A percentile compares a stretch with the other conserved stretches of the same genome.
Evolutionary conservation across 2,797 vertebrate species (phyloP).

Genomic region (Syndactyla subalaris): DNA sequence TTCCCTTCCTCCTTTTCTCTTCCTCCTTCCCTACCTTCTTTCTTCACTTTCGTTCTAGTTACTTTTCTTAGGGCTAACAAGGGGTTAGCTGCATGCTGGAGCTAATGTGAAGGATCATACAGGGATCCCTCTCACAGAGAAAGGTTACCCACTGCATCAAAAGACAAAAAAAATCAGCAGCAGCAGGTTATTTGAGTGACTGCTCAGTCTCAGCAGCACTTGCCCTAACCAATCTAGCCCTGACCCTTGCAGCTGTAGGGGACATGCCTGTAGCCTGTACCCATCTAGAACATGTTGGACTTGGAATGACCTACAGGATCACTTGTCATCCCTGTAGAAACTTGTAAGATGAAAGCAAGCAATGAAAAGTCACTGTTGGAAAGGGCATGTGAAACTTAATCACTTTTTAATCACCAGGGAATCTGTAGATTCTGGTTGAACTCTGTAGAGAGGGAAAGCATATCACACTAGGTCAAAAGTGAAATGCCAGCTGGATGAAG

Average conservation of each 20-base stretch:
- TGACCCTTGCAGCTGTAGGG: background rate
- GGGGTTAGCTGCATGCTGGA: background rate
- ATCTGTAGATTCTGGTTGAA: background rate
- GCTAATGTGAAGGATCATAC: background rate
- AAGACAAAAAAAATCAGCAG: background rate
- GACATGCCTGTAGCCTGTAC: rapidly evolving
- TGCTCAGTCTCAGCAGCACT: background rate
- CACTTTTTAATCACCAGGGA: background rate
- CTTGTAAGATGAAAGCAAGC: background rate
- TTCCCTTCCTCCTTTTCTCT: background rate
- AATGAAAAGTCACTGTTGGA: background rate
- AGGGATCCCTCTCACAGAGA: background rate
- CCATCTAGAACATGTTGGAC: background rate
- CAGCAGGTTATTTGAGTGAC: background rate
- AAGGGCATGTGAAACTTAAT: background rate
- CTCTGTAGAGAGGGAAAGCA: background rate
- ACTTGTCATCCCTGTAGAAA: background rate
- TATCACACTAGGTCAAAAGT: background rate
- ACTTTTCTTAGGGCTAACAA: background rate
- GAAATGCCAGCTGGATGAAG: background rate
- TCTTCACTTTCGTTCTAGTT: background rate
- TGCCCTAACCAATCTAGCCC: background rate
- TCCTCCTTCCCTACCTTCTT: background rate
- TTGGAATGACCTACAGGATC: background rate
- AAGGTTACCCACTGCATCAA: background rate